Conservation (phyloP, 1,140 invertebrate species). For the Lasioglossum albipes region DNA sequence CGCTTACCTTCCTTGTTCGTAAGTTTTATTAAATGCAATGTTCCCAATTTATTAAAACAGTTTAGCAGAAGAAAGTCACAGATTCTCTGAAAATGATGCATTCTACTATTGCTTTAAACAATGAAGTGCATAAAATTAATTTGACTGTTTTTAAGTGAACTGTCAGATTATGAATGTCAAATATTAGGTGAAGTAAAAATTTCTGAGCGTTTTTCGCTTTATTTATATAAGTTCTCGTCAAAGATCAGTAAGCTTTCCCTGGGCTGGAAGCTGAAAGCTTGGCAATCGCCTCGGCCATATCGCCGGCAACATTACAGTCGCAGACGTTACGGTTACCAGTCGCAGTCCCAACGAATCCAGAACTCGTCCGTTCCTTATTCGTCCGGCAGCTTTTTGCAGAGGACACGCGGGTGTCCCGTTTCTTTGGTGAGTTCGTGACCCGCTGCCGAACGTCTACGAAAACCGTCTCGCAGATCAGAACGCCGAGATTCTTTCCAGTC, state of each 20-base stretch:
- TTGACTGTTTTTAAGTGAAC: no score
- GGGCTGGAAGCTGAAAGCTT: constrained; percentile 49
- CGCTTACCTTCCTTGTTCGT: no score
- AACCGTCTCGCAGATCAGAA: constrained; percentile 68
- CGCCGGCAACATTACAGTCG: constrained; percentile 53
- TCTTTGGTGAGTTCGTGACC: constrained; percentile 66
- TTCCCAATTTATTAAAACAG: no score
- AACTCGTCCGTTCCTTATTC: constrained; percentile 33
- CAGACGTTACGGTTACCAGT: constrained; percentile 44
- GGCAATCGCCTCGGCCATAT: constrained; percentile 57
- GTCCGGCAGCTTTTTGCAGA: constrained; percentile 55
- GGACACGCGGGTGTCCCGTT: constrained; percentile 66
- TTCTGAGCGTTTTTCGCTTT: no score
- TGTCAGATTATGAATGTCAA: no score
- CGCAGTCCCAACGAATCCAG: constrained; percentile 8
- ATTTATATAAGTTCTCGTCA: constrained; percentile 81
- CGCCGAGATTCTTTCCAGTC: constrained; percentile 34
- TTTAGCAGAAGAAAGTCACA: no score
- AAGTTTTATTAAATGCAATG: no score
- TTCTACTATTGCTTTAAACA: no score
- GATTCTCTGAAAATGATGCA: no score
- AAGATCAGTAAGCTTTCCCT: constrained; percentile 64
- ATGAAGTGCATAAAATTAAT: no score
- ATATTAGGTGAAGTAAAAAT: no score
- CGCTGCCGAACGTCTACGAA: constrained; percentile 79